phyloP scores from a whole-genome alignment of 2,888 invertebrate species.

The Cremastinae sp. region DNA sequence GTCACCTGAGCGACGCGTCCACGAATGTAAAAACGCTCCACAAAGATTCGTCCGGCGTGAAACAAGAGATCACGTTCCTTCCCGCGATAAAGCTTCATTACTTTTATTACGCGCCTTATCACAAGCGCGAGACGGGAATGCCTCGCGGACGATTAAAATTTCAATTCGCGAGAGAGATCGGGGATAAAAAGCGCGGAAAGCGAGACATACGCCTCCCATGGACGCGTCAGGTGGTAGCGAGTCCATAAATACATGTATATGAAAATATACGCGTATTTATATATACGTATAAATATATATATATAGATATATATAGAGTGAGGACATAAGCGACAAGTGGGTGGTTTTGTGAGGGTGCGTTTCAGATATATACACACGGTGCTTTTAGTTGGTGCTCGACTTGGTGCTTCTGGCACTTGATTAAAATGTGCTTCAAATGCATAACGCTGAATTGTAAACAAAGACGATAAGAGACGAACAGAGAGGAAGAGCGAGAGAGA shows the following conservation, averaged over 20 bases:
- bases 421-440: slow-evolving; percentile 67
- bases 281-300: slow-evolving; percentile 20
- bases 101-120: neutral
- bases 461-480: slow-evolving; percentile 9
- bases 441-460: slow-evolving; percentile 61
- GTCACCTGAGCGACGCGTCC: slow-evolving; percentile 1
- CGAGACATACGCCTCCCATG: neutral
- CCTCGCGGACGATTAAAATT: slow-evolving; percentile 19
- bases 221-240: slow-evolving; percentile 33
- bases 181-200: too few species aligned
- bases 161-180: slow-evolving; percentile 17
- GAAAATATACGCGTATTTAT: slow-evolving; percentile 9
- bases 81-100: slow-evolving; percentile 2
- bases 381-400: slow-evolving; percentile 70
- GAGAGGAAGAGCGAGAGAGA: too few species aligned
- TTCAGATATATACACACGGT: slow-evolving; percentile 64
- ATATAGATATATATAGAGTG: slow-evolving; percentile 25
- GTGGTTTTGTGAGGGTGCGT: slow-evolving; percentile 55
- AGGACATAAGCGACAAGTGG: slow-evolving; percentile 47
- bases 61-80: neutral
- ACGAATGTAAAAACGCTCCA: neutral
- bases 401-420: slow-evolving; percentile 74
- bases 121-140: neutral
- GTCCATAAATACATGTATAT: slow-evolving; percentile 20
- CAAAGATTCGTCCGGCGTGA: too few species aligned